Conservation (phyloP, 2,797 vertebrate species). For the Apogon talboti region DNA sequence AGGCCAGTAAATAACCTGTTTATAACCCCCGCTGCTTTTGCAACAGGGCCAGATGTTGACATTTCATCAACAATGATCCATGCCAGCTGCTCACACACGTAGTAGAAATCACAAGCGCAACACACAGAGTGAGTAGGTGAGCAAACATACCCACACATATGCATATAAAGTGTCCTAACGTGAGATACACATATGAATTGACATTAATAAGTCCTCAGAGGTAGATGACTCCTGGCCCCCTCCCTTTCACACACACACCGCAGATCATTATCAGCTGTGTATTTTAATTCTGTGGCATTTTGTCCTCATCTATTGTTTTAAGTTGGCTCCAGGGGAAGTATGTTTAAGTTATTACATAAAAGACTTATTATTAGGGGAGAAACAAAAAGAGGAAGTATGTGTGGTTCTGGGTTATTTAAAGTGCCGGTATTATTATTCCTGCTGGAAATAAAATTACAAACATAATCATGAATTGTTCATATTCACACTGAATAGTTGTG, state of each 20-base stretch:
- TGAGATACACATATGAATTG: slow-evolving; percentile 21
- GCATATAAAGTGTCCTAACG: not conserved
- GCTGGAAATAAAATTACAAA: slow-evolving; percentile 41
- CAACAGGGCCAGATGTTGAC: slow-evolving; percentile 65
- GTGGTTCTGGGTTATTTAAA: slow-evolving; percentile 44
- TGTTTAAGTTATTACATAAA: slow-evolving; percentile 34
- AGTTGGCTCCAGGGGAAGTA: slow-evolving; percentile 18
- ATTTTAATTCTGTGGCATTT: slow-evolving; percentile 26
- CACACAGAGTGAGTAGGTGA: not conserved
- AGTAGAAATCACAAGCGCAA: slow-evolving; percentile 40
- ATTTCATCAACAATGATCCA: slow-evolving; percentile 50
- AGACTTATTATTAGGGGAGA: slow-evolving; percentile 36
- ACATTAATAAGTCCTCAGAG: slow-evolving; percentile 29
- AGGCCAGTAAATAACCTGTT: slow-evolving; percentile 66
- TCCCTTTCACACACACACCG: slow-evolving; percentile 15
- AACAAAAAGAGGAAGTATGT: slow-evolving; percentile 25
- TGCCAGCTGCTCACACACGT: slow-evolving; percentile 47
- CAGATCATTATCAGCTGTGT: slow-evolving; percentile 54
- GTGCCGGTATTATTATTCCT: slow-evolving; percentile 17
- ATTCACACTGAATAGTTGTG: slow-evolving; percentile 20
- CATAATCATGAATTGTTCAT: slow-evolving; percentile 22
- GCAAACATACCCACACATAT: not conserved
- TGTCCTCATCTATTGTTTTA: slow-evolving; percentile 32
- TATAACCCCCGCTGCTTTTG: slow-evolving; percentile 54
- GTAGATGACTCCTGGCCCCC: not conserved